Conservation (phyloP, 2,113 vertebrate species). For the Sylvietta virens region DNA sequence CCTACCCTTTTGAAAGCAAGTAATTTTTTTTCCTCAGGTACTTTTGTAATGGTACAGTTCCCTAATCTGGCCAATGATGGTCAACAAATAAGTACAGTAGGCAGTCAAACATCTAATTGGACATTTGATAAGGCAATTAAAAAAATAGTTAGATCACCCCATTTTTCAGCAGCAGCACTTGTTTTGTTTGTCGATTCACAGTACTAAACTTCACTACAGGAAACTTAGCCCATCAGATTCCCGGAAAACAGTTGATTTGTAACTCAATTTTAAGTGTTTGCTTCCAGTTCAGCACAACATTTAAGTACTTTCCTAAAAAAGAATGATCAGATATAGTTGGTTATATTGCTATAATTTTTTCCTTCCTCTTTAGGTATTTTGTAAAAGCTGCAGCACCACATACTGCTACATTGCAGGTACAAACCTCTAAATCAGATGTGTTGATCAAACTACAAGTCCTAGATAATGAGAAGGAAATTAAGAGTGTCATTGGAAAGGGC, state of each 20-base stretch:
- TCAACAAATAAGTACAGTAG: background rate
- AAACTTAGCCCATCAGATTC: background rate
- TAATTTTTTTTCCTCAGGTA: fast-evolving
- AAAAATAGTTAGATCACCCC: background rate
- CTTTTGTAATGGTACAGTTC: background rate
- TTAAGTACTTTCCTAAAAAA: background rate
- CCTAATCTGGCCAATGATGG: background rate
- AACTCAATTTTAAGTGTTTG: background rate
- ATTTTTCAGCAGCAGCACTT: background rate
- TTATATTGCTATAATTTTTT: background rate
- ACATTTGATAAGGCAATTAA: background rate
- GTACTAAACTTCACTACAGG: background rate
- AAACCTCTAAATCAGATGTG: conserved; percentile 79
- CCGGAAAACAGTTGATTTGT: background rate
- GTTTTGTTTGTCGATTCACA: background rate
- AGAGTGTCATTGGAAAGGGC: conserved; percentile 74
- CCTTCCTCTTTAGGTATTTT: conserved; percentile 69
- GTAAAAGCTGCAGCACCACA: conserved; percentile 70
- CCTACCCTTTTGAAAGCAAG: background rate
- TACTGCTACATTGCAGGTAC: conserved; percentile 79
- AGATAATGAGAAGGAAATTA: conserved; percentile 76
- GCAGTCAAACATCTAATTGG: background rate
- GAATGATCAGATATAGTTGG: background rate
- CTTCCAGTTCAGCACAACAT: background rate
- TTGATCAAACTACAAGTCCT: conserved; percentile 82